Conservation (phyloP, 2,888 invertebrate species). For the Ischnus inquisitorius region DNA sequence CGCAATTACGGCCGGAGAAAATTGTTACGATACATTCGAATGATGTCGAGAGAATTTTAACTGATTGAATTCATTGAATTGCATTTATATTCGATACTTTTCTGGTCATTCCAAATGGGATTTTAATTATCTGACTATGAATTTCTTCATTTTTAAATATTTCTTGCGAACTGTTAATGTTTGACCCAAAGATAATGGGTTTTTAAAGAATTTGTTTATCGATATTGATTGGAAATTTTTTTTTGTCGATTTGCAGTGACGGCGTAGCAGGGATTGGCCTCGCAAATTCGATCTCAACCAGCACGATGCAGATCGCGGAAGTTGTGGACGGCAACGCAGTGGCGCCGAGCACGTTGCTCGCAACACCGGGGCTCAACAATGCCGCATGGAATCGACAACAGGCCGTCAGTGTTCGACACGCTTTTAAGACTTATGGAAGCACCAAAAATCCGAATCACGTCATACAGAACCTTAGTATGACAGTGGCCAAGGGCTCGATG, state of each 20-base stretch:
- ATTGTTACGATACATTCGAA: not conserved
- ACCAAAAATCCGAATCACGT: conserved; percentile 95
- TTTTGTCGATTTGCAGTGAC: conserved; percentile 84
- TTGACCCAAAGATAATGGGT: too few relatives aligned
- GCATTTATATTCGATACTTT: not conserved
- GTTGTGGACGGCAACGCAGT: conserved; percentile 75
- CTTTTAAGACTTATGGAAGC: conserved; percentile 95
- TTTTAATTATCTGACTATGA: too few relatives aligned
- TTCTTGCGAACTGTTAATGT: not conserved
- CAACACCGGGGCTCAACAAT: conserved; percentile 83
- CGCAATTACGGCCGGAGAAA: not conserved
- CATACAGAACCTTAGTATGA: conserved; percentile 95
- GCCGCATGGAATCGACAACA: conserved; percentile 90
- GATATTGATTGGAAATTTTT: conserved; percentile 21
- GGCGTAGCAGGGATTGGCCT: conserved; percentile 83
- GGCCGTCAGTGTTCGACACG: conserved; percentile 95
- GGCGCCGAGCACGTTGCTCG: conserved; percentile 79
- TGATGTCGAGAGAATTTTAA: not conserved
- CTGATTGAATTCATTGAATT: not conserved
- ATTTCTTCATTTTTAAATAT: not conserved
- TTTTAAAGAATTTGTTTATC: not conserved
- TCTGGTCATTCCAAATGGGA: not conserved
- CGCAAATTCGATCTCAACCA: conserved; percentile 73
- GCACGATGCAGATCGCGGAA: conserved; percentile 78
- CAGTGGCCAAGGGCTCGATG: conserved; percentile 97